Percentiles rank a stretch among this genome's conserved stretches.
phyloP scores from a whole-genome alignment of 2,113 vertebrate genomes.

The Rhynchomys soricoides region DNA sequence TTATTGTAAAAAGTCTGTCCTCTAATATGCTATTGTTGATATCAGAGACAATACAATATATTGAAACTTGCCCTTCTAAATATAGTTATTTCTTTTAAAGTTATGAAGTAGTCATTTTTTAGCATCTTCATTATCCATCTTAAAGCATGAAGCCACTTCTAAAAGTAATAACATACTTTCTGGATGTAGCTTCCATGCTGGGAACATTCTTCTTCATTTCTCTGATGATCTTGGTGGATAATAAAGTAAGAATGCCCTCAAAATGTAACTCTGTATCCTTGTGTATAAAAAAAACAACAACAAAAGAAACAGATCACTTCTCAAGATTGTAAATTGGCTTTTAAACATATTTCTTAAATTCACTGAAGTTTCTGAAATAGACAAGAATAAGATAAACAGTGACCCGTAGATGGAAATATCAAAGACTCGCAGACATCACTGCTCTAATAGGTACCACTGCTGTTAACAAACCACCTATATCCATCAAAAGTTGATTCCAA shows the following conservation, averaged over 20 bases:
- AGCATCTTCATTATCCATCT: background rate
- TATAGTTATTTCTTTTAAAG: background rate
- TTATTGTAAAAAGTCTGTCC: background rate
- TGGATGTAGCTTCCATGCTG: background rate
- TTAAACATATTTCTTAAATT: slow-evolving; percentile 67
- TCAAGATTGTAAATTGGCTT: slow-evolving; percentile 71
- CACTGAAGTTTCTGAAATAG: slow-evolving; percentile 64
- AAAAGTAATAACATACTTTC: slow-evolving; percentile 24
- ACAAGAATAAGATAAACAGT: slow-evolving; percentile 77
- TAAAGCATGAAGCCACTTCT: slow-evolving; percentile 34
- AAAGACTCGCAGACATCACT: slow-evolving; percentile 57
- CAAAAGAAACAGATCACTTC: slow-evolving; percentile 59
- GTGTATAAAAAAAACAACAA: slow-evolving; percentile 68
- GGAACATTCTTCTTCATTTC: slow-evolving; percentile 64
- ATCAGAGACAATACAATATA: background rate
- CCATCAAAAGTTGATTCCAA: slow-evolving; percentile 79
- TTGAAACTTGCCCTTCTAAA: slow-evolving; percentile 10
- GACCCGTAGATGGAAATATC: slow-evolving; percentile 61
- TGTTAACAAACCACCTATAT: slow-evolving; percentile 76
- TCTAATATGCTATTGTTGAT: background rate
- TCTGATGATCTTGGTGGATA: slow-evolving; percentile 56
- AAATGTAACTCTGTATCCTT: slow-evolving; percentile 49
- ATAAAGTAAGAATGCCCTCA: slow-evolving; percentile 45
- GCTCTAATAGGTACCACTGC: slow-evolving; percentile 62
- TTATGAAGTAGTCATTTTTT: slow-evolving; percentile 2